Evolutionary conservation across 92 coral and sea anemone species (phyloP).

Genomic region (Parazoanthus darwini): DNA sequence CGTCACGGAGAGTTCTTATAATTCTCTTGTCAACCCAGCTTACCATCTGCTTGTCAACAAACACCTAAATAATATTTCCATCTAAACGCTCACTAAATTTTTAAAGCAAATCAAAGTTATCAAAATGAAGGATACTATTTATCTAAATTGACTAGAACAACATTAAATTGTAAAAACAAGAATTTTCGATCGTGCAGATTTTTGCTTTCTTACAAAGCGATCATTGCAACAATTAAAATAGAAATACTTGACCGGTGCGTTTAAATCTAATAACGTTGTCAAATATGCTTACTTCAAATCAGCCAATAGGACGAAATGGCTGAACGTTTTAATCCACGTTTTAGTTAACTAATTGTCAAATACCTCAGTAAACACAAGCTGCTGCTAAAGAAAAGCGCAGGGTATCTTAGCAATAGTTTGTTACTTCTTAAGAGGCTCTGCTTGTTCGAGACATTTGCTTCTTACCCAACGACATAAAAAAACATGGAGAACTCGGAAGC

Average conservation of each 20-base stretch:
- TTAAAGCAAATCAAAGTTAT: not conserved
- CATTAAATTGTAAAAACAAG: not conserved
- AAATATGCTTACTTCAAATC: not conserved
- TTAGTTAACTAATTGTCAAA: not conserved
- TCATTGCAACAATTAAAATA: not conserved
- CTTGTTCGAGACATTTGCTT: not conserved
- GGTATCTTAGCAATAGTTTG: not conserved
- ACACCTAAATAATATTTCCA: not conserved
- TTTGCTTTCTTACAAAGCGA: not conserved
- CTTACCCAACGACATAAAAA: not conserved
- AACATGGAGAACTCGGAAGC: slow-evolving; percentile 9
- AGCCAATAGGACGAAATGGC: not conserved
- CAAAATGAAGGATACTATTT: not conserved
- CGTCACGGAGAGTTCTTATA: not conserved
- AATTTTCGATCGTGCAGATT: not conserved
- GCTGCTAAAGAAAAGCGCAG: not conserved
- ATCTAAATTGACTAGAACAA: not conserved
- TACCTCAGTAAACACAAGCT: not conserved
- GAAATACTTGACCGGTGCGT: not conserved
- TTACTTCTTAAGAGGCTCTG: not conserved
- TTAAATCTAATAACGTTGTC: not conserved
- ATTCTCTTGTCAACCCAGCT: not conserved
- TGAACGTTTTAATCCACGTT: not conserved
- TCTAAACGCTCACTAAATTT: not conserved
- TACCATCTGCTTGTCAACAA: not conserved